Conservation (phyloP, 1,140 invertebrate species). For the Papilio helenus region DNA sequence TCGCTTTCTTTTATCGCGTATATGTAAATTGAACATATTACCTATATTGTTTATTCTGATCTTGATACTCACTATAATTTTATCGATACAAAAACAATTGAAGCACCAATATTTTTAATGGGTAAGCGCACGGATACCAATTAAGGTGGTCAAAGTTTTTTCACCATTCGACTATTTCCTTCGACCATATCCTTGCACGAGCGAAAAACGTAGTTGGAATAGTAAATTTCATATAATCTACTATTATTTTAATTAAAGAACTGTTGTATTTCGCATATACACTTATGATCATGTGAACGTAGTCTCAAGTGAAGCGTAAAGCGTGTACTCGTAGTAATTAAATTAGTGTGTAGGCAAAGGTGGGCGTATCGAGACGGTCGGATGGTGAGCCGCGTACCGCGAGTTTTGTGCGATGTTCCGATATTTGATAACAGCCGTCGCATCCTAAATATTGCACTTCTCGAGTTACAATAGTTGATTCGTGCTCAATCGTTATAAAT, state of each 20-base stretch:
- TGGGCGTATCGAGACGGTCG: slow-evolving; percentile 15
- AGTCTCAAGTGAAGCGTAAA: neutral
- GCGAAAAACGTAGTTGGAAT: no score
- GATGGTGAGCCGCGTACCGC: neutral
- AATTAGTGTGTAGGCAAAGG: slow-evolving; percentile 23
- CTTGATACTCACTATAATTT: neutral
- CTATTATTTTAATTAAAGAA: neutral
- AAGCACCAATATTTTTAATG: no score
- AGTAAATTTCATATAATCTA: no score
- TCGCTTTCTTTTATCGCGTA: neutral
- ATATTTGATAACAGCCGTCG: slow-evolving; percentile 2
- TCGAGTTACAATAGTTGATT: neutral
- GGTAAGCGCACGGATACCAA: no score
- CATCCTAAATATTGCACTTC: neutral
- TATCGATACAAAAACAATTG: no score
- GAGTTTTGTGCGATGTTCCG: neutral
- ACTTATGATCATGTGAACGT: neutral
- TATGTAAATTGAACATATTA: neutral
- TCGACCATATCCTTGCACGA: no score
- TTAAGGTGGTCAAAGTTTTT: no score
- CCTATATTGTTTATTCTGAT: neutral
- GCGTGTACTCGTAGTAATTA: no score
- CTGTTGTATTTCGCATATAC: neutral
- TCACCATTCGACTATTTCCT: no score
- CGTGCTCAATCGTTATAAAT: neutral